phyloP scores from a whole-genome alignment of 2,888 invertebrate species.

The Drosophila prolongata region DNA sequence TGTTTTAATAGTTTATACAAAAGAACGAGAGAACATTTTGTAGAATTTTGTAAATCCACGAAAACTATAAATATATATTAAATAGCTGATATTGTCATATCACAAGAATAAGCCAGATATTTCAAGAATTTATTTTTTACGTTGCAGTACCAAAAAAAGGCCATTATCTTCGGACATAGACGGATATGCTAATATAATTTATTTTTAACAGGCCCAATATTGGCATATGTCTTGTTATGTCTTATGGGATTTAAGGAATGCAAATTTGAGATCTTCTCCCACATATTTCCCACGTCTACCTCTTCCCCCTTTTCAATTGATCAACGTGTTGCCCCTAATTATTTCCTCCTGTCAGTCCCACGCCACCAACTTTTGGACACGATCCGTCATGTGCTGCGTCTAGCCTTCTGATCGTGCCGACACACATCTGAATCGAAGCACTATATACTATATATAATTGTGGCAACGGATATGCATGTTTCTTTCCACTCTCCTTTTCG shows the following conservation, averaged over 20 bases:
- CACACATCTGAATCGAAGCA: slow-evolving; percentile 40
- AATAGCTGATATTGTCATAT: too few species aligned
- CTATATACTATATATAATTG: slow-evolving; percentile 28
- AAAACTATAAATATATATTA: too few species aligned
- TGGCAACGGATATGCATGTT: slow-evolving; percentile 73
- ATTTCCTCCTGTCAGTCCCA: slow-evolving; percentile 67
- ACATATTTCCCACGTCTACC: slow-evolving; percentile 47
- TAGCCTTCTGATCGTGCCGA: slow-evolving; percentile 71
- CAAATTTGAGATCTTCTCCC: not conserved
- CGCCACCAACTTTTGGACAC: slow-evolving; percentile 13
- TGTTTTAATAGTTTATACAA: too few species aligned
- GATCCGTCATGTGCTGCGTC: slow-evolving; percentile 39
- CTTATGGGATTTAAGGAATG: not conserved
- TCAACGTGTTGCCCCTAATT: slow-evolving; percentile 64
- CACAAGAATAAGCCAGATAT: too few species aligned
- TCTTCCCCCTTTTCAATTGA: slow-evolving; percentile 26
- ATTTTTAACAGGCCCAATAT: not conserved
- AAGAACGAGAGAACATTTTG: too few species aligned
- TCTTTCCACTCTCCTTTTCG: slow-evolving; percentile 22
- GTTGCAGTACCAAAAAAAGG: too few species aligned
- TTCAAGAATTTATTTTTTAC: too few species aligned
- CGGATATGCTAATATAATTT: too few species aligned
- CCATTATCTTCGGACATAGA: too few species aligned
- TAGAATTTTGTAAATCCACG: too few species aligned
- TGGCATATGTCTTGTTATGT: not conserved